Base-by-base conservation (phyloP, 1,140 invertebrate genomes). In the Drosophila repleta region DNA sequence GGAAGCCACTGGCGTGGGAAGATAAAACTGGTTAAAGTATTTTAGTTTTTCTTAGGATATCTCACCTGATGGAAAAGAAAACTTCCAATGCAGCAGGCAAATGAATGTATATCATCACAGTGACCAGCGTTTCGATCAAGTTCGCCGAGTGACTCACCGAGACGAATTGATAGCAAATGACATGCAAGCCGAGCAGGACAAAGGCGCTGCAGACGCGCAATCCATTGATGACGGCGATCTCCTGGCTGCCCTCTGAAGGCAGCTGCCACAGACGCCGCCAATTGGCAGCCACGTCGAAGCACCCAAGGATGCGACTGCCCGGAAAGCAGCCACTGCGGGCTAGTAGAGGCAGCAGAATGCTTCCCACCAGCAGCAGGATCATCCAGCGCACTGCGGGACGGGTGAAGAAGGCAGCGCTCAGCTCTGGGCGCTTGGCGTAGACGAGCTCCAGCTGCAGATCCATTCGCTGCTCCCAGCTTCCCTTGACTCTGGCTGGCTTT, bases 41-140 rank as follows among this genome's bases (percentile, higher is more conserved):
- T 3, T 43, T 17, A 35, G 32, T 35, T 2, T 11, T 3, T 35
- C n/a, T n/a, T n/a, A n/a, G n/a, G 26, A 6, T 29, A 4, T 29
- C 56, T 11, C 6, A 81, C 78, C 78, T 81, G 48, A 83, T 45
- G 18, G 67, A 51, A 32, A 83, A 84, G 55, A 83, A 83, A 0
- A 83, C 24, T 20, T 83, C 79, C 62, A 83, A 45, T 41, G 17
- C n/a, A 8, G 37, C 3, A n/a, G 75, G 45, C 58, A 68, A 17
- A n/a, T n/a, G 35, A 17, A 72, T 32, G 4, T 24, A 18, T 6
- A 83, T 32, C 1, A 2, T 11, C 8, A 24, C 2, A 4, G n/a
- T n/a, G 7, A 24, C 39, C 18, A 79, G 0, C 29, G 52, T 41
- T 0, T 17, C 8, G 4, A 55, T 20, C 37, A 84, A 7, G 1